Evolutionary conservation across 2,113 vertebrate species (phyloP).

Genomic region (Corvus cornix): DNA sequence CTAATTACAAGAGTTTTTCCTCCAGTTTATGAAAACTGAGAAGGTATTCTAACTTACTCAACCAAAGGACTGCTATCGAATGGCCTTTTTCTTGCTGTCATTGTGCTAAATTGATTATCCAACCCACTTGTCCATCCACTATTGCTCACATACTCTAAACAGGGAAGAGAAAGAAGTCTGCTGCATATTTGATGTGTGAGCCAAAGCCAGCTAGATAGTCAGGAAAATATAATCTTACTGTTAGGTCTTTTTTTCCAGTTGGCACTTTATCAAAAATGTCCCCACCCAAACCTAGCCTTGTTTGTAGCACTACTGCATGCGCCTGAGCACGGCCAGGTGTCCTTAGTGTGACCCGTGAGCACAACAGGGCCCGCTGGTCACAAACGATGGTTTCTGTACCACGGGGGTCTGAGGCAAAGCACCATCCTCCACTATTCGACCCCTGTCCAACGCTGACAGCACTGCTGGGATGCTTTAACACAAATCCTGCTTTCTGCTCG

Average conservation of each 20-base stretch:
- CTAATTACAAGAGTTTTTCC: fast-evolving
- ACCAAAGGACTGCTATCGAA: background rate
- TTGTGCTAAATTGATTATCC: background rate
- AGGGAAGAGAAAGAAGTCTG: background rate
- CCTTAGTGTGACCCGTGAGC: background rate
- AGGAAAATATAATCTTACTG: background rate
- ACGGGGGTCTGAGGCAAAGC: background rate
- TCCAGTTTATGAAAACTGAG: background rate
- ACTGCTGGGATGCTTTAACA: background rate
- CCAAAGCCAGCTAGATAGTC: background rate
- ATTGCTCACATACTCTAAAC: background rate
- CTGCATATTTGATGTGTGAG: background rate
- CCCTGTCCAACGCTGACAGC: background rate
- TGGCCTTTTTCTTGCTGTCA: background rate
- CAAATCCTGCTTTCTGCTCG: background rate
- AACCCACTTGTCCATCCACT: fast-evolving
- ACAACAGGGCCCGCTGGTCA: background rate
- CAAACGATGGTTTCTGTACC: fast-evolving
- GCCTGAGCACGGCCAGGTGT: background rate
- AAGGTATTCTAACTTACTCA: background rate
- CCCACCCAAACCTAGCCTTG: constrained; percentile 21
- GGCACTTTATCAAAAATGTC: constrained; percentile 23
- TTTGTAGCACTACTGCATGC: background rate
- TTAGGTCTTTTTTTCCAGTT: background rate
- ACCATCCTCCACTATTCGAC: fast-evolving